These are phyloP conservation scores for Trachops cirrhosus DNA, from an alignment of 2,797 vertebrate genomes.

Conservation along the genomic window DNA sequence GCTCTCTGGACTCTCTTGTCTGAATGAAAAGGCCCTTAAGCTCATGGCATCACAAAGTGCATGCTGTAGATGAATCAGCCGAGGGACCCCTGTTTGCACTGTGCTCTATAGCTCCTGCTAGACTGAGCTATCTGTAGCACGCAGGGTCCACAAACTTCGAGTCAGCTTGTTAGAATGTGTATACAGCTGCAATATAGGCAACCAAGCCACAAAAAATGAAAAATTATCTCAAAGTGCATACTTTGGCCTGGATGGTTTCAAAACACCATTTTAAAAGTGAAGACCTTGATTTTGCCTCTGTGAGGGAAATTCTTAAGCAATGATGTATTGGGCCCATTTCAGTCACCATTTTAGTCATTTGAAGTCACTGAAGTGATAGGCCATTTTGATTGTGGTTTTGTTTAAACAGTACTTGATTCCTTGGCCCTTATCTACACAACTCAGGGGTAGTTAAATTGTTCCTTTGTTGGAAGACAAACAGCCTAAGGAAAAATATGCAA, in stretches of 20 bases:
- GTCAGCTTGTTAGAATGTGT: background rate
- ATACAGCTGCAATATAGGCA: background rate
- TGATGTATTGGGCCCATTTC: background rate
- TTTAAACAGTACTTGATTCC: background rate
- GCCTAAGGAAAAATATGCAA: background rate
- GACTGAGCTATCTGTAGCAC: background rate
- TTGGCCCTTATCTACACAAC: background rate
- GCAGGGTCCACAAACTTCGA: background rate
- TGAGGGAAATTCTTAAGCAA: background rate
- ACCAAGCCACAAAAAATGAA: background rate
- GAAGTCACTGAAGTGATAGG: background rate
- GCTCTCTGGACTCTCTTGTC: background rate
- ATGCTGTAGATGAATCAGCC: background rate
- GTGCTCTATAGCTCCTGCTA: background rate
- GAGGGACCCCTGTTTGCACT: accelerated
- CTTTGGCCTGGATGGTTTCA: background rate
- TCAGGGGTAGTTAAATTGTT: background rate
- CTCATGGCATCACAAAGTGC: background rate
- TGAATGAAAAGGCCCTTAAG: background rate
- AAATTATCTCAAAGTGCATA: background rate
- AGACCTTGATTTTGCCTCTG: background rate
- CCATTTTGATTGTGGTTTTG: background rate
- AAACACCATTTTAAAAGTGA: background rate
- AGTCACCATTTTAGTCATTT: background rate
- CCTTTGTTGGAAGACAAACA: background rate